Conservation (phyloP, 2,113 vertebrate species). For the Channa maculata region DNA sequence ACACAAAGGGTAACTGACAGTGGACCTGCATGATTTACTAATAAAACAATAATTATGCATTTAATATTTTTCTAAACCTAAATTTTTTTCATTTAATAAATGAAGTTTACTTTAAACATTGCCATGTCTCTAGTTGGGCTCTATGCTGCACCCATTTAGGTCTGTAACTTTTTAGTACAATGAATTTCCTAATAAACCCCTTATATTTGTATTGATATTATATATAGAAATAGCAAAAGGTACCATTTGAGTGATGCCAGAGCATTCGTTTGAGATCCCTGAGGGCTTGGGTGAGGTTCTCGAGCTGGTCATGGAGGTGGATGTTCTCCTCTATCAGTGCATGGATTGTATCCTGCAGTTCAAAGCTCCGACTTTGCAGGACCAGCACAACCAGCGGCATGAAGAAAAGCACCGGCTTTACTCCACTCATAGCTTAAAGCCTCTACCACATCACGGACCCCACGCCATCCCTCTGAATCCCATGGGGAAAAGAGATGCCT, state of each 20-base stretch:
- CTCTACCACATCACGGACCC: slow-evolving; percentile 38
- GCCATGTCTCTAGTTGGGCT: no score
- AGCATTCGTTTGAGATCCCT: slow-evolving; percentile 80
- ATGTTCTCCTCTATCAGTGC: slow-evolving; percentile 85
- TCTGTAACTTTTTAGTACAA: no score
- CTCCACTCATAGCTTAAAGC: slow-evolving; percentile 47
- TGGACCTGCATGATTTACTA: not conserved
- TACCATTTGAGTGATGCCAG: slow-evolving; percentile 81
- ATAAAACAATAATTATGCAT: no score
- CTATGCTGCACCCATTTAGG: no score
- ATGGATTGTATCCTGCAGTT: slow-evolving; percentile 87
- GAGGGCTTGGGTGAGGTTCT: slow-evolving; percentile 84
- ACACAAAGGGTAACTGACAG: not conserved
- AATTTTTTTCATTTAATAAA: no score
- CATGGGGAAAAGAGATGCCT: not conserved
- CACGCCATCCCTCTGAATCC: not conserved
- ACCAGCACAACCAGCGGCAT: slow-evolving; percentile 47
- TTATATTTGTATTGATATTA: no score
- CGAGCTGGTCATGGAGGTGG: slow-evolving; percentile 84
- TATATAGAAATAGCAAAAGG: not conserved
- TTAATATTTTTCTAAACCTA: no score
- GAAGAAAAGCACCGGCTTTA: slow-evolving; percentile 24
- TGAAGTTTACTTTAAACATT: no score
- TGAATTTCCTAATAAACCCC: no score
- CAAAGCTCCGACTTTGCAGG: slow-evolving; percentile 70